Base-by-base conservation (phyloP, 1,140 invertebrate species). In the Melipona quadrifasciata region DNA sequence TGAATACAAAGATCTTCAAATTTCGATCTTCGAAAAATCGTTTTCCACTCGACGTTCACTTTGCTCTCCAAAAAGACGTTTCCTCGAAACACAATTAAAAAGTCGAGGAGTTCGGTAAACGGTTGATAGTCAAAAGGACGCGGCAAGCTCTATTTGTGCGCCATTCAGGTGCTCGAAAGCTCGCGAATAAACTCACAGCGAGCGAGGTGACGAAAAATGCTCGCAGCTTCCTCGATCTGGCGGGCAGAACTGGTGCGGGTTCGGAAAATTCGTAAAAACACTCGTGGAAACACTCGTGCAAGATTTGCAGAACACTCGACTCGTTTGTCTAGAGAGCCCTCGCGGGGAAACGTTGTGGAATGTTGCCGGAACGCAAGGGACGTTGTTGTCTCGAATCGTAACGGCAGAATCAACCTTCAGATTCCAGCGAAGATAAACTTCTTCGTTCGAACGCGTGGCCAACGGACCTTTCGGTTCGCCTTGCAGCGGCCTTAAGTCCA, bases 281-380 rank as follows among this genome's bases (percentile, higher is more conserved):
- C 61, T 65, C n/a, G 31, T 27, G 10, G 39, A 31, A 31, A 53
- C 31, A 53, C 39, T 79, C 24, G 11, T 17, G 47, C 64, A 17
- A 53, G 34, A 68, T 79, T 65, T 65, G 65, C 53, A 79, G 77
- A 79, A 68, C 39, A 31, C 65, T 68, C 27, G n/a, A 51, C 65
- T 79, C 24, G 21, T 68, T 79, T 79, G 77, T 51, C 39, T 19
- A 61, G 55, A 78, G 61, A 47, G 47, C 64, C 21, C 65, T 68
- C 24, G 77, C n/a, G 24, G 64, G 17, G 53, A 68, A 14, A 31
- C 31, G 31, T 24, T 51, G 21, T n/a, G 0, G 21, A 76, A 76
- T 19, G 31, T n/a, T 61, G 2, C 24, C 27, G n/a, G 24, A n/a
- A 34, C 53, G 31, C 21, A n/a, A 47, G 39, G 21, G 1, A 76